Evolutionary conservation across 2,113 vertebrate species (phyloP).

Genomic region (Menura novaehollandiae): DNA sequence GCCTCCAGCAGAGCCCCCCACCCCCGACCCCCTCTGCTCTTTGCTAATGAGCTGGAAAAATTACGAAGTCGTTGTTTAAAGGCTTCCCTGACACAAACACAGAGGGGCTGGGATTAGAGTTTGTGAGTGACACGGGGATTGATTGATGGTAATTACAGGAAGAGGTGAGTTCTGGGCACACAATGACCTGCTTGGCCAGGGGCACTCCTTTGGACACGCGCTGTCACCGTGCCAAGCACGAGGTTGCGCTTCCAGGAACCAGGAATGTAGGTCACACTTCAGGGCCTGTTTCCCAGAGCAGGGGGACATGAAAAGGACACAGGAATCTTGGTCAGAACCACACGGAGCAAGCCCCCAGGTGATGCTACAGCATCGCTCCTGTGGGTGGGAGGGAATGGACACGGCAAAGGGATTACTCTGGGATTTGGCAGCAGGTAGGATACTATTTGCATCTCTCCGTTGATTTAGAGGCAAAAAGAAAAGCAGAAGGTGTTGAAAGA

Average conservation of each 20-base stretch:
- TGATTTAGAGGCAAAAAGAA: neutral
- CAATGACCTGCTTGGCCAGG: neutral
- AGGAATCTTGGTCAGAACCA: accelerated
- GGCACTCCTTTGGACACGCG: neutral
- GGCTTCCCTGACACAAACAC: neutral
- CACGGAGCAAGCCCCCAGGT: neutral
- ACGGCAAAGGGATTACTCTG: neutral
- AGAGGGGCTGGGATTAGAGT: neutral
- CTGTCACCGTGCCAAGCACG: neutral
- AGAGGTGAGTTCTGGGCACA: neutral
- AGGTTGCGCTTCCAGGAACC: neutral
- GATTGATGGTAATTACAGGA: slow-evolving; percentile 5
- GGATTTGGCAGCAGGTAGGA: neutral
- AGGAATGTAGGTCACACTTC: neutral
- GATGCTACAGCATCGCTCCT: accelerated
- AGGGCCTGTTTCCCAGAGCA: neutral
- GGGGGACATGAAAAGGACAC: neutral
- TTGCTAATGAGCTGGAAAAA: neutral
- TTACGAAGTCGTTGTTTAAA: neutral
- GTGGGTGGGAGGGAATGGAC: accelerated
- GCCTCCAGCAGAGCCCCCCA: neutral
- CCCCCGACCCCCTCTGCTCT: accelerated
- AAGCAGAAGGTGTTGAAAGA: neutral
- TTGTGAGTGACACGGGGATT: neutral
- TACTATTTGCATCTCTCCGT: neutral